A percentile compares a stretch with the other conserved stretches of the same genome.
Evolutionary conservation across 2,797 vertebrate species (phyloP).

Genomic region (Hipposideros larvatus): DNA sequence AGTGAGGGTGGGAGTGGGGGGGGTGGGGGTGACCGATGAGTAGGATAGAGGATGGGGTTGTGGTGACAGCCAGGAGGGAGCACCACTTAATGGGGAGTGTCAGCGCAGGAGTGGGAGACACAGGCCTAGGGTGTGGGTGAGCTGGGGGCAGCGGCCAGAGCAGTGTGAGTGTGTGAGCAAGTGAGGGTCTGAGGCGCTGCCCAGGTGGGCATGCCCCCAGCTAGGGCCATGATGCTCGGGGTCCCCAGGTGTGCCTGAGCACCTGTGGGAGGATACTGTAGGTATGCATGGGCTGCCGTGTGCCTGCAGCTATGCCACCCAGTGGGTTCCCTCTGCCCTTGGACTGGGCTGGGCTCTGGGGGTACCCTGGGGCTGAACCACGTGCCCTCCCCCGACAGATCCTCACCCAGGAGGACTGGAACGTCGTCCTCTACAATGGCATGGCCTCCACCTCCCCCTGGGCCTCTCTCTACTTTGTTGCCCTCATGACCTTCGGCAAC

Average conservation of each 20-base stretch:
- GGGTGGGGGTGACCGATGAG: background rate
- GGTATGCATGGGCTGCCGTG: fast-evolving
- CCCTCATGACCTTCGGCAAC: slow-evolving; percentile 99
- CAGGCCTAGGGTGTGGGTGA: background rate
- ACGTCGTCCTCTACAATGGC: slow-evolving; percentile 98
- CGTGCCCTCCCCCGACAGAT: slow-evolving; percentile 89
- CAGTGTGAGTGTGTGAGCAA: fast-evolving
- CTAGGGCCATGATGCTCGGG: fast-evolving
- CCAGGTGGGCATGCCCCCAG: background rate
- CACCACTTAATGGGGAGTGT: fast-evolving
- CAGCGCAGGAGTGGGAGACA: background rate
- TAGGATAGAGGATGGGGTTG: background rate
- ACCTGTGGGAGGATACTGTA: background rate
- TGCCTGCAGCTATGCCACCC: background rate
- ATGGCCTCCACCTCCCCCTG: slow-evolving; percentile 98
- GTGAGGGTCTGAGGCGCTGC: background rate
- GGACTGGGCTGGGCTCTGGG: background rate
- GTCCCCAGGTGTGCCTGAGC: background rate
- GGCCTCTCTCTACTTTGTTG: slow-evolving; percentile 98
- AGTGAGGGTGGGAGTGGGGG: background rate
- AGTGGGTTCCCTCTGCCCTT: background rate
- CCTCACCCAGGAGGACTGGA: slow-evolving; percentile 99
- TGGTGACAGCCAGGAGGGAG: background rate
- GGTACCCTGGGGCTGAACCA: background rate
- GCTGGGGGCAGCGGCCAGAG: background rate